Percentiles rank a stretch among this genome's conserved stretches.
Evolutionary conservation across 2,797 vertebrate species (phyloP).

Genomic region (Carcharodon carcharias): DNA sequence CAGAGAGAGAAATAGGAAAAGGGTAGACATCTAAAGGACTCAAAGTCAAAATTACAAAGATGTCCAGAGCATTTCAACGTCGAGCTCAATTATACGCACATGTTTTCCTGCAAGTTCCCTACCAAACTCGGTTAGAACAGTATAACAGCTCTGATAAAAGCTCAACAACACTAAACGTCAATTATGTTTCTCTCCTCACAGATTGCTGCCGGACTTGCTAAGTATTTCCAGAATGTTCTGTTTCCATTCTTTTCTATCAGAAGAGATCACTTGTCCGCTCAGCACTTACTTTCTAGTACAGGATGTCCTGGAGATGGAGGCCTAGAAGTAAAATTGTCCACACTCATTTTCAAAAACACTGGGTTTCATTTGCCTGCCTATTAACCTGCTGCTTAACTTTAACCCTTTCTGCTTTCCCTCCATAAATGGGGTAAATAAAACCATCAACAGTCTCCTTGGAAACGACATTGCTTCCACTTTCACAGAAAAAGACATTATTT

Average conservation of each 20-base stretch:
- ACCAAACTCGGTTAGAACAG: not conserved
- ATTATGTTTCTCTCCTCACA: too few relatives aligned
- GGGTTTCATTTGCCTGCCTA: not conserved
- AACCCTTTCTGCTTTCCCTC: not conserved
- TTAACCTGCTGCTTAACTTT: not conserved
- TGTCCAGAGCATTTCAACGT: not conserved
- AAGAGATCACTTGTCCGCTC: not conserved
- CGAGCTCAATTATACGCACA: not conserved
- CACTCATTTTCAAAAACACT: not conserved
- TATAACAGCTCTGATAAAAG: too few relatives aligned
- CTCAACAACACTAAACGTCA: too few relatives aligned
- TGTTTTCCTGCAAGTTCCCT: not conserved
- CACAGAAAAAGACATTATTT: not conserved
- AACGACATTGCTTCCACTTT: not conserved
- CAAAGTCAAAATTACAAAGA: not conserved
- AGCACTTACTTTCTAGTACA: not conserved
- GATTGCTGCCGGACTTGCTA: too few relatives aligned
- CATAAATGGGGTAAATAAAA: not conserved
- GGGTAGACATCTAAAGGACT: not conserved
- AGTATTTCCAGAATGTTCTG: too few relatives aligned
- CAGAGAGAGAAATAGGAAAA: not conserved
- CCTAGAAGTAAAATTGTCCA: not conserved
- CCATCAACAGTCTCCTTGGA: not conserved
- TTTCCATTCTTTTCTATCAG: not conserved
- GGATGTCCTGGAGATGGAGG: too few relatives aligned